Evolutionary conservation across 2,888 invertebrate genomes (phyloP).

Genomic region (Odontocerum albicorne): DNA sequence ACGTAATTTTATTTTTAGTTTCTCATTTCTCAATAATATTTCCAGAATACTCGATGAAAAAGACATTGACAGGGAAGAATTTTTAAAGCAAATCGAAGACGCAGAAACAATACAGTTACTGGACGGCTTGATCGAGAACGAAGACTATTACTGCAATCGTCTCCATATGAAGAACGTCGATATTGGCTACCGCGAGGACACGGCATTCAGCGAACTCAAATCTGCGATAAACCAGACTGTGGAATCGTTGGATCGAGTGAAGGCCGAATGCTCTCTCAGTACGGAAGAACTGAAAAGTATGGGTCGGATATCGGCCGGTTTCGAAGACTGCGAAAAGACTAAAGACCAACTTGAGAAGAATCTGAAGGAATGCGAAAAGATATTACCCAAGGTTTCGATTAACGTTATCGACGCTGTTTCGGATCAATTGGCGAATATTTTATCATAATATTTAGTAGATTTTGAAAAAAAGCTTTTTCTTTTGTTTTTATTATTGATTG

Average conservation of each 20-base stretch:
- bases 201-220: constrained; percentile 48
- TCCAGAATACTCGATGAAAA: constrained; percentile 49
- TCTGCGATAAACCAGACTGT: constrained; percentile 52
- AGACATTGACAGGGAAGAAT: constrained; percentile 42
- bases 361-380: constrained; percentile 45
- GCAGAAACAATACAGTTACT: constrained; percentile 42
- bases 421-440: constrained; percentile 2
- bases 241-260: constrained; percentile 48
- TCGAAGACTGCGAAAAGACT: constrained; percentile 44
- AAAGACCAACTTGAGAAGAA: constrained; percentile 45
- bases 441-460: too few relatives aligned
- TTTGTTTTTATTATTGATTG: constrained; percentile 8
- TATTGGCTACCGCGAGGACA: constrained; percentile 45
- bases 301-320: constrained; percentile 41
- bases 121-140: constrained; percentile 40
- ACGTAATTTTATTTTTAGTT: too few relatives aligned
- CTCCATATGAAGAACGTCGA: constrained; percentile 48
- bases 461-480: too few relatives aligned
- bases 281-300: constrained; percentile 45
- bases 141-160: constrained; percentile 45
- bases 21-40: too few relatives aligned
- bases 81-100: constrained; percentile 44
- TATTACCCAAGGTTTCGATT: constrained; percentile 49
- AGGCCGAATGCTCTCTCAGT: constrained; percentile 48
- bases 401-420: constrained; percentile 38